phyloP scores from a whole-genome alignment of 2,113 vertebrate genomes.

The Mus musculus region GRCm39 chr15:13357001-13357500 shows the following conservation, averaged over 20 bases:
- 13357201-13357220: neutral
- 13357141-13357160: too few species aligned
- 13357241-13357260: neutral
- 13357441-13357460: neutral
- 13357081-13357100: too few species aligned
- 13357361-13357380: neutral
- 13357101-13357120: too few species aligned
- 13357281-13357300: neutral
- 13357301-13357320: constrained; percentile 5
- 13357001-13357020: too few species aligned
- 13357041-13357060: too few species aligned
- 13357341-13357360: neutral
- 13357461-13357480: neutral
- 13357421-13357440: neutral
- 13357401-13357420: constrained; percentile 2
- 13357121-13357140: too few species aligned
- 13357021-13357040: too few species aligned
- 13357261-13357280: neutral
- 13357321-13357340: neutral
- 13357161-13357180: too few species aligned
- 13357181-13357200: too few species aligned
- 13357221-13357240: neutral
- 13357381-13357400: neutral
- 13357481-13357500: neutral
- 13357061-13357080: too few species aligned